Base-by-base conservation (phyloP, 2,113 vertebrate genomes). In the Mystacornis crossleyi region DNA sequence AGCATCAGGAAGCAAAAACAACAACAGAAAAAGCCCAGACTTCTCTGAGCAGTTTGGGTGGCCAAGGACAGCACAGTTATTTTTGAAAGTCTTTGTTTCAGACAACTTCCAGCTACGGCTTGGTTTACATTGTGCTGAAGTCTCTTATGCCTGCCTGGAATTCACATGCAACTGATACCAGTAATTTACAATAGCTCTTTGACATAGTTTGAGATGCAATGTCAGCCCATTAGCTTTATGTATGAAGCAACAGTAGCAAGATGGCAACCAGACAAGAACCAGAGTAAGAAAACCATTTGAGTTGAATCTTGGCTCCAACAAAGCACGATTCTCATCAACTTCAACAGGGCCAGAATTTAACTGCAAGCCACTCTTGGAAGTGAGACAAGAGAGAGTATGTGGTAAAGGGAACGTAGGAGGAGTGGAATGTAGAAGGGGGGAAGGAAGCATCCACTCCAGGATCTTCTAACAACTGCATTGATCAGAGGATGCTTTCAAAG, bases 181-280 rank as follows among this genome's bases (percentile, higher is more conserved):
- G 92, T 92, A 89, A 93, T 95, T 96, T 95, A 96, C 88, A 93
- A 96, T 34, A 79, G 95, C 86, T 93, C 90, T 93, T 92, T 89
- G 90, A 89, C 95, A 86, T 18, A 74, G 61, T 71, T 53, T 29
- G 80, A 89, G 95, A 90, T 90, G 92, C 87, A 75, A 10, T 61
- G 95, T 93, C 85, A 96, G 85, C 90, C 65, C 88, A 71, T 92
- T 93, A 90, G 75, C 80, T 86, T 78, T 89, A 66, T 38, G 83
- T 48, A 92, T 81, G 79, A 94, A 93, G 88, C 36, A 57, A 92
- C 90, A 90, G 95, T 84, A 95, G 90, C 86, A 92, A 88, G 96
- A 95, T 93, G 95, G 95, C 95, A 96, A 83, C 82, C 69, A 79
- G 90, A 94, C 92, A 96, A 96, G 91, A 96, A 86, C 33, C 51